A percentile compares a stretch with the other conserved stretches of the same genome.
Conservation (phyloP, 2,113 vertebrate genomes). For the Corvus moneduloides region DNA sequence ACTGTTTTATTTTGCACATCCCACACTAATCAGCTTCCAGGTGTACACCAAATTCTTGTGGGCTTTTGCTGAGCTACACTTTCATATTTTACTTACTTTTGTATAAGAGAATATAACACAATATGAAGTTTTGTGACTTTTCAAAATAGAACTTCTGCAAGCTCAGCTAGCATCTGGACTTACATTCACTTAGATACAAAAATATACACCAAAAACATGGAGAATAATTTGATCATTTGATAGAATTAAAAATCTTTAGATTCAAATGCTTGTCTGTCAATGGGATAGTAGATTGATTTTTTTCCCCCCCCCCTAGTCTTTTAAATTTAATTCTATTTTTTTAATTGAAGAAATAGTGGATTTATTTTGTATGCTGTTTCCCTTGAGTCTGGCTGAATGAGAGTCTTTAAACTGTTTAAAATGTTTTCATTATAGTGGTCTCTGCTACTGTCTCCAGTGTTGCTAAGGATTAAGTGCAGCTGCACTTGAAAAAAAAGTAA, state of each 20-base stretch:
- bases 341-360: background rate
- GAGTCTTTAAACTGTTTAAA: background rate
- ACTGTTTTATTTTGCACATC: background rate
- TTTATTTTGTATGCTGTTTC: background rate
- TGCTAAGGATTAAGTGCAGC: background rate
- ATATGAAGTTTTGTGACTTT: background rate
- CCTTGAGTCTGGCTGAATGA: background rate
- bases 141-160: background rate
- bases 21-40: background rate
- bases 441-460: background rate
- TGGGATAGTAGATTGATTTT: background rate
- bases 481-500: background rate
- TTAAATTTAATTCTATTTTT: background rate
- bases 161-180: background rate
- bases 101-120: background rate
- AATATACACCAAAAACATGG: background rate
- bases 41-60: background rate
- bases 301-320: background rate
- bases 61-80: background rate
- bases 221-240: background rate
- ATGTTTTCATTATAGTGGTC: background rate
- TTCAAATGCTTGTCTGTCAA: background rate
- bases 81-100: background rate
- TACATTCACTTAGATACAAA: background rate
- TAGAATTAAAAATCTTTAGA: background rate